Evolutionary conservation across 2,113 vertebrate species (phyloP), one percentile per base, ranked within the genome.

Genomic region (Campylomormyrus numenius): DNA sequence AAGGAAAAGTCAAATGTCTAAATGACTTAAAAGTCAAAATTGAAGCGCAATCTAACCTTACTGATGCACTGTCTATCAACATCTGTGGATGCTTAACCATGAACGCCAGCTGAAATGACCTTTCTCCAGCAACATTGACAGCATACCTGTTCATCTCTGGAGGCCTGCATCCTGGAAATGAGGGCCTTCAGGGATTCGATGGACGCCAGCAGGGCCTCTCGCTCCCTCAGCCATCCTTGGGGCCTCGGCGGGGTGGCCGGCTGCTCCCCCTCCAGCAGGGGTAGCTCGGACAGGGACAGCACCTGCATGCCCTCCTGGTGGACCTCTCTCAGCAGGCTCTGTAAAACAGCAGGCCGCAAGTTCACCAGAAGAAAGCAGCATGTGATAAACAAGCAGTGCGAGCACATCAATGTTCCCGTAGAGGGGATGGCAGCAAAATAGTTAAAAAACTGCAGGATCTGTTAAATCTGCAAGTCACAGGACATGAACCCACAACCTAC

Each of bases 291-390:
- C 89, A 99, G 96, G 24, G 97, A 97, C 9, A 99, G 95, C 8
- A 99, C 98, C 93, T 98, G 97, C 94, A 98, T 95, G 5, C 98
- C 98, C 93, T 99, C 98, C 89, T 96, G 96, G 92, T 99, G 98
- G 2, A 99, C 97, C 92, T 98, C 98, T 90, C 96, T 96, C 85
- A 99, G 95, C 92, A 99, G 94, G 52, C 95, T 96, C 98, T 99
- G 45, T 35, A 85, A 0, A 52, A 7, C 92, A 87, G 10, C 80
- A 91, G 50, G 92, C 87, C 11, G 91, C 9, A 19, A 4, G 17
- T 5, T 10, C 4, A 24, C 62, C 62, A 70, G n/a, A 13, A 8
- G 3, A 89, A 49, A 85, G 1, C 10, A 49, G 58, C 17, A 48
- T n/a, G 84, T 1, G 7, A 58, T 56, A 24, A 2, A 21, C 19